Evolutionary conservation across 2,113 vertebrate genomes (phyloP).

Genomic region (Hypocryptadius cinnamomeus): DNA sequence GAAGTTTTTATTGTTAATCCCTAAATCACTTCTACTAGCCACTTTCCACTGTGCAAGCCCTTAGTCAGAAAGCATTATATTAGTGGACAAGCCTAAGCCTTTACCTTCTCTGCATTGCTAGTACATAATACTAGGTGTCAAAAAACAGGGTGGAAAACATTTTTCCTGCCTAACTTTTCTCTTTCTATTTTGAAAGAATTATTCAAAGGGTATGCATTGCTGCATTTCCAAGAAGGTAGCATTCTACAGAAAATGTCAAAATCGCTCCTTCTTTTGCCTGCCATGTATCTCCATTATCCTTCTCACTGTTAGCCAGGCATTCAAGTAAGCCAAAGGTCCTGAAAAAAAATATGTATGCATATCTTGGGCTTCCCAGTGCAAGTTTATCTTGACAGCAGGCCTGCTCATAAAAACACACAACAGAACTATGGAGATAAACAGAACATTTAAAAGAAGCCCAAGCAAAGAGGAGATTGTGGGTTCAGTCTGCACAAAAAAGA

Average conservation of each 20-base stretch:
- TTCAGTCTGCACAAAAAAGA: neutral
- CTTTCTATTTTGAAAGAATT: neutral
- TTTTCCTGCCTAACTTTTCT: neutral
- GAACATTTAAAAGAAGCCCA: neutral
- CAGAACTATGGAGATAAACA: neutral
- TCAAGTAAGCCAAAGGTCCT: neutral
- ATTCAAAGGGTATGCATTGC: neutral
- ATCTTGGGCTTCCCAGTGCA: neutral
- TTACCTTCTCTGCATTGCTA: neutral
- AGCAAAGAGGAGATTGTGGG: neutral
- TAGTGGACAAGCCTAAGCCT: neutral
- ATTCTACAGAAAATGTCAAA: neutral
- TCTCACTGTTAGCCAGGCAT: neutral
- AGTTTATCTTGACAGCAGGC: neutral
- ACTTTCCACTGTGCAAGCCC: neutral
- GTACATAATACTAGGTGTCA: neutral
- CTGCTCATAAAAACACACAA: neutral
- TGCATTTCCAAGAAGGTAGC: neutral
- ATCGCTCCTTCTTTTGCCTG: neutral
- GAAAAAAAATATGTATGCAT: neutral
- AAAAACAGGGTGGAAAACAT: neutral
- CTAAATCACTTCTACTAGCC: neutral
- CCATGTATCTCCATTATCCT: neutral
- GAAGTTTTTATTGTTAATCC: constrained; percentile 6
- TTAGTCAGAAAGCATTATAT: neutral